These are phyloP conservation scores for Heliconius hewitsoni DNA, from an alignment of 1,140 invertebrate species.

Conservation along the genomic window DNA sequence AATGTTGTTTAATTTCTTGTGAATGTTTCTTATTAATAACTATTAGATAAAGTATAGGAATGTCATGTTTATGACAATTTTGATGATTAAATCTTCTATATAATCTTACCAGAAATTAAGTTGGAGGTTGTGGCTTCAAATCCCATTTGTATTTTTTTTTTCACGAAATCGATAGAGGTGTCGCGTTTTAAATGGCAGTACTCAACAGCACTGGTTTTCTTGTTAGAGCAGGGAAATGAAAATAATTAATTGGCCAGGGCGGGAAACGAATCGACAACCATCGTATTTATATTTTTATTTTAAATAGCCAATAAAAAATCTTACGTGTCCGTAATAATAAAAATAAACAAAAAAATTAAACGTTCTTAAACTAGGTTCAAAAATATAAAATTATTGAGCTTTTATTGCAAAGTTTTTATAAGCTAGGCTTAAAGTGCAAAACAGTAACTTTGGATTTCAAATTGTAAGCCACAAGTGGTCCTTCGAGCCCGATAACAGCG, in stretches of 20 bases:
- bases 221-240: no score
- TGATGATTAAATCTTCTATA: not conserved
- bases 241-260: no score
- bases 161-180: no score
- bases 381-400: not conserved
- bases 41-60: not conserved
- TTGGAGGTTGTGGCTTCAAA: no score
- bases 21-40: not conserved
- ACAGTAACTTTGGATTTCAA: slow-evolving; percentile 11
- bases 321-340: no score
- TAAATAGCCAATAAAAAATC: no score
- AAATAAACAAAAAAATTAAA: not conserved
- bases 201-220: no score
- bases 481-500: slow-evolving; percentile 2
- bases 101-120: no score
- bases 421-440: not conserved
- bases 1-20: not conserved
- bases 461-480: not conserved
- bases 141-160: no score
- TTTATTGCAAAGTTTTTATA: not conserved
- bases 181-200: no score
- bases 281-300: not conserved
- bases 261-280: no score
- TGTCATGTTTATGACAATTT: not conserved
- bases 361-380: not conserved